Evolutionary conservation across 2,797 vertebrate genomes (phyloP).

Genomic region (Dallia pectoralis): DNA sequence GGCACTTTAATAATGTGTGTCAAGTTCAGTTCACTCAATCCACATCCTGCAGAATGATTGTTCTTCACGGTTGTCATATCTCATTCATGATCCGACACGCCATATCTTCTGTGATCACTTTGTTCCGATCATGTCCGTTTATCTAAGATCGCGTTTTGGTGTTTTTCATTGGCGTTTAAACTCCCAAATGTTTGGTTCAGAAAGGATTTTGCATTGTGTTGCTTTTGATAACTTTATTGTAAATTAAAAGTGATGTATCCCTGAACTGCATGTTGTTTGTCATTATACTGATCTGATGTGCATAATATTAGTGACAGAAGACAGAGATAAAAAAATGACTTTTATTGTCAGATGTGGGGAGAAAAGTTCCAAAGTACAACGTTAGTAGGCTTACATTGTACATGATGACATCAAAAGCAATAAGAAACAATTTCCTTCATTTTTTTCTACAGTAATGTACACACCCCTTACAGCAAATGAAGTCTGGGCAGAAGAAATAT

Average conservation of each 20-base stretch:
- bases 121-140: background rate
- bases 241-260: background rate
- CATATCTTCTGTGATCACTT: background rate
- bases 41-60: background rate
- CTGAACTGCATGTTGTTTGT: background rate
- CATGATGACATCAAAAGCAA: constrained; percentile 11
- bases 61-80: background rate
- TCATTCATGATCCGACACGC: background rate
- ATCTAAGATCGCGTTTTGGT: background rate
- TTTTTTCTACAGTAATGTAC: background rate
- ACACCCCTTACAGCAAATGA: constrained; percentile 9
- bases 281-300: background rate
- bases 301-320: background rate
- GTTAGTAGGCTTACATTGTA: background rate
- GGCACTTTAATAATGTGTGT: too few relatives aligned
- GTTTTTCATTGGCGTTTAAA: background rate
- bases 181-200: background rate
- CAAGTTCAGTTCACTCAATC: background rate
- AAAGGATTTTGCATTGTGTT: background rate
- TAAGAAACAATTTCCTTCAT: background rate
- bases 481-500: background rate
- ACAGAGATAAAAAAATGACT: background rate
- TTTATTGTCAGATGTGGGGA: constrained; percentile 6
- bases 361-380: background rate
- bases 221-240: background rate